Percentiles rank a stretch among this genome's conserved stretches.
These are phyloP conservation scores for Lasioglossum marginatum DNA, from an alignment of 2,888 invertebrate species.

Conservation along the genomic window DNA sequence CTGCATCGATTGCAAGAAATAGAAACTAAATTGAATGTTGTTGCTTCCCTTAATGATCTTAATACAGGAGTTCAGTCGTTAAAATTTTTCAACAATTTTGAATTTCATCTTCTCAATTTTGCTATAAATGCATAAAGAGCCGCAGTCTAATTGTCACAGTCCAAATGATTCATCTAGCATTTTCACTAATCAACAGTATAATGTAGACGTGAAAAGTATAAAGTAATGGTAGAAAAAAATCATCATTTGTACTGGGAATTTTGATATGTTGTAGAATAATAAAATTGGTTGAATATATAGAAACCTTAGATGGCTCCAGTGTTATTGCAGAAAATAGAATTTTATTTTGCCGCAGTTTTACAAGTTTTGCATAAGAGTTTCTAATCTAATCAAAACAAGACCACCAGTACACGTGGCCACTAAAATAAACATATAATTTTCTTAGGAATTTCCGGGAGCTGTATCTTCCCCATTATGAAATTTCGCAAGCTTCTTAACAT, in stretches of 20 bases:
- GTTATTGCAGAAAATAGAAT: neutral
- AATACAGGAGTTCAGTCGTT: too few relatives aligned
- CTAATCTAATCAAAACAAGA: neutral
- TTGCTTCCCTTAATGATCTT: too few relatives aligned
- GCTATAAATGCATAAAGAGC: too few relatives aligned
- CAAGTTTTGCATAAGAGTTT: neutral
- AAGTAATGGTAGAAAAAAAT: too few relatives aligned
- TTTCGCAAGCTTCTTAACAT: slow-evolving; percentile 9
- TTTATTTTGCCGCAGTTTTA: neutral
- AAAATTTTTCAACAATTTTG: too few relatives aligned
- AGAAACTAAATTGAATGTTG: too few relatives aligned
- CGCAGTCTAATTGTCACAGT: too few relatives aligned
- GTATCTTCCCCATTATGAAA: neutral
- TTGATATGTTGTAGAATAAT: neutral
- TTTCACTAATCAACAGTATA: neutral
- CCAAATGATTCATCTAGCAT: neutral
- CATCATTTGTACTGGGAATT: neutral
- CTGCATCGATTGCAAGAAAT: too few relatives aligned
- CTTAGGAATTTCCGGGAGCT: neutral
- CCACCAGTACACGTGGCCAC: neutral
- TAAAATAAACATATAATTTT: slow-evolving; percentile 1
- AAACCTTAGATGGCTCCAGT: neutral
- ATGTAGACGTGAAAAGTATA: too few relatives aligned
- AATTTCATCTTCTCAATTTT: too few relatives aligned
- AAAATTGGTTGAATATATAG: neutral